Evolutionary conservation across 1,140 invertebrate genomes (phyloP), one percentile per base, ranked within the genome.

Genomic region (Heliconius hermathena): DNA sequence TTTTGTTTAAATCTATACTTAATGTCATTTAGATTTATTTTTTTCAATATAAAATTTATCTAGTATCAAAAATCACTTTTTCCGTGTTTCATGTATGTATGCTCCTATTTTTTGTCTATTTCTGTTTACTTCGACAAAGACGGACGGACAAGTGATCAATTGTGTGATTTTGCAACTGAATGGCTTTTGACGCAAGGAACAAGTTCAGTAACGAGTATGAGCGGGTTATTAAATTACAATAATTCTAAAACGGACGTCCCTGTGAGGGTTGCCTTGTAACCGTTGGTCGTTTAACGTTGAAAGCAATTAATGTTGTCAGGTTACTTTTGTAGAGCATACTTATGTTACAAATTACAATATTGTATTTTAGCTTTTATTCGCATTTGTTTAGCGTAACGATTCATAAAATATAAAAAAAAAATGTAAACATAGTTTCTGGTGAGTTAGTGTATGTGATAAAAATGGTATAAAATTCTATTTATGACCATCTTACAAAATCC

Each of bases 181-280:
- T 91, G 80, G 81, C 29, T 80, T 73, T 81, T 87, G 88, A 90
- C 89, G 80, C 57, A 66, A 79, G 80, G 46, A 81, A 81, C 85
- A 74, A 84, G 88, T 87, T 79, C 75, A 60, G 41, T 60, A 81
- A 74, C 74, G 72, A 79, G 78, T 84, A 38, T 73, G 76, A 78
- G 84, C 71, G 84, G 84, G 86, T 91, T 92, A 94, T 94, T 92
- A 94, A 91, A 92, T 92, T 91, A 92, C 91, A 85, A 90, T 92
- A 91, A 91, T 85, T 90, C 83, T 88, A 81, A 71, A 87, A 81
- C 81, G 87, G 85, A 81, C 81, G 74, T 81, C 70, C 74, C 74
- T 80, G 36, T 76, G 73, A 36, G 77, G 82, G 75, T 77, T 66
- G 52, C 60, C 57, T 52, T 72, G 41, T 71, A 57, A 77, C 79